Conservation (phyloP, 2,888 invertebrate species). For the Drosophila macrospina region DNA sequence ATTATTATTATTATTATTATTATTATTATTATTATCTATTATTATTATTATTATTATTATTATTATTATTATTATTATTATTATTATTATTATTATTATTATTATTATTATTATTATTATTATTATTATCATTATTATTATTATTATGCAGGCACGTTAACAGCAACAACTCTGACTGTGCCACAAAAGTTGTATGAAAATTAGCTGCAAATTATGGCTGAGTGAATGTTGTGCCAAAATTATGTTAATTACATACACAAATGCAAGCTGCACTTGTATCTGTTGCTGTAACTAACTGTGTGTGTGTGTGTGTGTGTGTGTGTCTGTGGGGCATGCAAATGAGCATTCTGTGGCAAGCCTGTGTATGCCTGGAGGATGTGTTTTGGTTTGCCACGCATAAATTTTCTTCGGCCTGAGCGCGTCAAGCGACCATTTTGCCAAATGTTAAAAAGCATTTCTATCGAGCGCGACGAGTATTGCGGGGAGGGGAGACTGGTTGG, state of each 20-base stretch:
- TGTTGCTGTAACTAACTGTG: slow-evolving; percentile 16
- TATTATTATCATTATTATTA: slow-evolving; percentile 25
- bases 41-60: slow-evolving; percentile 27
- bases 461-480: slow-evolving; percentile 35
- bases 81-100: slow-evolving; percentile 19
- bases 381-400: slow-evolving; percentile 73
- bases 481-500: no score
- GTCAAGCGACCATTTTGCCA: slow-evolving; percentile 57
- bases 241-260: slow-evolving; percentile 66
- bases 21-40: slow-evolving; percentile 28
- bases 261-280: slow-evolving; percentile 45
- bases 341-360: slow-evolving; percentile 52
- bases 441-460: slow-evolving; percentile 64
- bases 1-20: slow-evolving; percentile 23
- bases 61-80: slow-evolving; percentile 25
- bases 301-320: slow-evolving; percentile 32
- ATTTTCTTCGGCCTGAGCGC: slow-evolving; percentile 68
- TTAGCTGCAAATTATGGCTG: slow-evolving; percentile 53
- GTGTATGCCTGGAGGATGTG: slow-evolving; percentile 59
- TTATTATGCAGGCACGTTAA: slow-evolving; percentile 30
- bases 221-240: slow-evolving; percentile 65
- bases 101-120: slow-evolving; percentile 24
- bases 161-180: slow-evolving; percentile 2
- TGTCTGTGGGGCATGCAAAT: slow-evolving; percentile 59
- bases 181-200: slow-evolving; percentile 33